A percentile compares a stretch with the other conserved stretches of the same genome.
These are phyloP conservation scores for Mythimna loreyi DNA, from an alignment of 2,888 invertebrate genomes.

Conservation along the genomic window DNA sequence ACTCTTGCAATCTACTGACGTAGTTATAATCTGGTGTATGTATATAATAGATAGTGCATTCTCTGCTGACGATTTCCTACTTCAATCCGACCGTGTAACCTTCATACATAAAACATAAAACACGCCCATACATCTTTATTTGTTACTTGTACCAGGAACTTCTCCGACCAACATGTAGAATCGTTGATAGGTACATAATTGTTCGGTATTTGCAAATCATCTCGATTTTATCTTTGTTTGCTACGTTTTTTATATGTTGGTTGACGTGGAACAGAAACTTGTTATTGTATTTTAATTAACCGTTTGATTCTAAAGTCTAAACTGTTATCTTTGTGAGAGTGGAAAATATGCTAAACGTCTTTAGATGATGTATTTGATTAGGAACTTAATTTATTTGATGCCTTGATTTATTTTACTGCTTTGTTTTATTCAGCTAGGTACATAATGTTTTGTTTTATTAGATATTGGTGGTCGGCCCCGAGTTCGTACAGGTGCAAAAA, in stretches of 20 bases:
- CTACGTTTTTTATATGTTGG: slow-evolving; percentile 16
- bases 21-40: slow-evolving; percentile 22
- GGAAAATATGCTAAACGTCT: slow-evolving; percentile 2
- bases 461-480: too few species aligned
- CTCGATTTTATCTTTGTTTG: slow-evolving; percentile 35
- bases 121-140: slow-evolving; percentile 46
- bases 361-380: neutral
- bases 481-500: too few species aligned
- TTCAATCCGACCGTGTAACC: slow-evolving; percentile 25
- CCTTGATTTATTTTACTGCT: too few species aligned
- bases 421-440: too few species aligned
- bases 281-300: slow-evolving; percentile 30
- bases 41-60: slow-evolving; percentile 25
- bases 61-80: slow-evolving; percentile 46
- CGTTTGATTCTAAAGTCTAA: slow-evolving; percentile 25
- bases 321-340: slow-evolving; percentile 8
- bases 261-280: slow-evolving; percentile 28
- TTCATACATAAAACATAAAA: slow-evolving; percentile 50
- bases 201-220: slow-evolving; percentile 45
- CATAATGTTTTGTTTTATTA: too few species aligned
- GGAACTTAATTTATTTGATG: neutral
- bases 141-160: slow-evolving; percentile 43
- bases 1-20: slow-evolving; percentile 32
- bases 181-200: slow-evolving; percentile 15
- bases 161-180: neutral